Conservation (phyloP, 1,140 invertebrate genomes). For the Brachionus koreanus region DNA sequence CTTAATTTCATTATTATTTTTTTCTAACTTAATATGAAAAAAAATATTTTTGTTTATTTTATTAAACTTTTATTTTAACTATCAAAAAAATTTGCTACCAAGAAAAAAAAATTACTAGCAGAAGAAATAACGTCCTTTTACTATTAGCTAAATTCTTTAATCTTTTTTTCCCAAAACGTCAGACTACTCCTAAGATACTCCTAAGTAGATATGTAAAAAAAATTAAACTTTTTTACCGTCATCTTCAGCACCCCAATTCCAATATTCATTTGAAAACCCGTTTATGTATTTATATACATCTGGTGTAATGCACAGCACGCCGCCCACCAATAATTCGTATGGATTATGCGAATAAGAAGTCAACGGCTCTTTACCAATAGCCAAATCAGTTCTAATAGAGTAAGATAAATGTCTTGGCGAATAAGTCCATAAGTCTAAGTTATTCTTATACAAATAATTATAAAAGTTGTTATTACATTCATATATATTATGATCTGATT, state of each 20-base stretch:
- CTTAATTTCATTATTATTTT: too few species aligned
- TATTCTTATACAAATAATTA: background rate
- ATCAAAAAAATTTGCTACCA: too few species aligned
- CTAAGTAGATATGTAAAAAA: too few species aligned
- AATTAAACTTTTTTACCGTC: constrained; percentile 46
- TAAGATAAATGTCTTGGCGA: constrained; percentile 26
- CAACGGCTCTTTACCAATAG: background rate
- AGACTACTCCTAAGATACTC: too few species aligned
- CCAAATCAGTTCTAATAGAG: background rate
- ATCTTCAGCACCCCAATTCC: constrained; percentile 67
- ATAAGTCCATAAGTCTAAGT: background rate
- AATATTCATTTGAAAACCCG: constrained; percentile 84
- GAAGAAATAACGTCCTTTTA: too few species aligned
- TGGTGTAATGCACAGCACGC: constrained; percentile 63
- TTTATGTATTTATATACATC: constrained; percentile 71
- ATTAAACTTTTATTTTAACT: too few species aligned
- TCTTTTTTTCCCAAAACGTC: too few species aligned
- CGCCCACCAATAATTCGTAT: constrained; percentile 77
- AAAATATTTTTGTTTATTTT: too few species aligned
- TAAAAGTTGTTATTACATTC: constrained; percentile 77
- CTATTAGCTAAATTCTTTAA: too few species aligned
- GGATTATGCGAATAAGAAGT: constrained; percentile 66
- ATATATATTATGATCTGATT: constrained; percentile 81
- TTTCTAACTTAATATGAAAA: too few species aligned
- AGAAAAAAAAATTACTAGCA: too few species aligned